These are phyloP conservation scores for Melieria crassipennis DNA, from an alignment of 2,888 invertebrate species.

Conservation along the genomic window DNA sequence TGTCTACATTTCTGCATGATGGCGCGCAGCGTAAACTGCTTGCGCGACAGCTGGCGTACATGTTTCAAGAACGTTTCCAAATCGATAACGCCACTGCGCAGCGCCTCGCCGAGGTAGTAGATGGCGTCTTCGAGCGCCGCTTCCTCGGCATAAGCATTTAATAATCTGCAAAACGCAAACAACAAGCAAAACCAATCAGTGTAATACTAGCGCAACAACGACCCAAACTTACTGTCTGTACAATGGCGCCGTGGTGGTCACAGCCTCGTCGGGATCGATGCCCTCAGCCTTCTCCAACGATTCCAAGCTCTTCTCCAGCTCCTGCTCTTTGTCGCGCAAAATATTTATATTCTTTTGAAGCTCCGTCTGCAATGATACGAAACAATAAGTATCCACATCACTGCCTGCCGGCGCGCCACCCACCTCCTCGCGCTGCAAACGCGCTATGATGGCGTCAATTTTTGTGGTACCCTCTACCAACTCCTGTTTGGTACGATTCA, in stretches of 20 bases:
- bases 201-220: not conserved
- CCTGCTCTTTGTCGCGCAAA: slow-evolving; percentile 87
- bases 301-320: slow-evolving; percentile 82
- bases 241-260: slow-evolving; percentile 93
- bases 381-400: not conserved
- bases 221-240: slow-evolving; percentile 83
- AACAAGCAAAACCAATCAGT: not conserved
- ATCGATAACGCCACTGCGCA: slow-evolving; percentile 92
- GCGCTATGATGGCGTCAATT: slow-evolving; percentile 80
- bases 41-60: slow-evolving; percentile 92
- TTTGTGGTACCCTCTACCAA: slow-evolving; percentile 84
- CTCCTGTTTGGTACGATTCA: slow-evolving; percentile 87
- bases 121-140: slow-evolving; percentile 98
- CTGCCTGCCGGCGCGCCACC: slow-evolving; percentile 11
- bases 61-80: slow-evolving; percentile 96
- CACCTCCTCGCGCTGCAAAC: slow-evolving; percentile 79
- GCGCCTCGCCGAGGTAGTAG: slow-evolving; percentile 96
- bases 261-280: slow-evolving; percentile 95
- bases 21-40: slow-evolving; percentile 95
- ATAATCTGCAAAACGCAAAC: slow-evolving; percentile 70
- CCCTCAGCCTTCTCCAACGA: slow-evolving; percentile 81
- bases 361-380: slow-evolving; percentile 69
- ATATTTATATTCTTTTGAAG: slow-evolving; percentile 85
- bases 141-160: slow-evolving; percentile 96
- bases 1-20: slow-evolving; percentile 97